Percentiles rank a stretch among this genome's conserved stretches.
These are phyloP conservation scores for Indicator indicator DNA, from an alignment of 2,113 vertebrate species.

Conservation along the genomic window DNA sequence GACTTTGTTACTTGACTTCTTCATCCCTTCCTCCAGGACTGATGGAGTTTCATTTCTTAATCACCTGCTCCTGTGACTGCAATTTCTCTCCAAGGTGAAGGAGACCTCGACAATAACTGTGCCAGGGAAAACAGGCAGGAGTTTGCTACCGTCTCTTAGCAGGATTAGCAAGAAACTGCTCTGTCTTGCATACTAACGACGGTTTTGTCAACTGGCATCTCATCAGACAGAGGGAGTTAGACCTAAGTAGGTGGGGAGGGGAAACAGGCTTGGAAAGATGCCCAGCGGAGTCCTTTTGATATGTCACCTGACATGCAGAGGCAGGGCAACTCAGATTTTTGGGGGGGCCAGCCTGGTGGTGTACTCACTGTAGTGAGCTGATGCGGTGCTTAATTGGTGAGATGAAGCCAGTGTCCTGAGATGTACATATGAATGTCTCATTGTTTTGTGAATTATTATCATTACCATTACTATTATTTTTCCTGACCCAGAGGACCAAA, in stretches of 20 bases:
- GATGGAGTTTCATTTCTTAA: slow-evolving; percentile 49
- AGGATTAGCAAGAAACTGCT: neutral
- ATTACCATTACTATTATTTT: neutral
- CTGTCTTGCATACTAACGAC: neutral
- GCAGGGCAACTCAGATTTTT: neutral
- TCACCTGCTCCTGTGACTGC: slow-evolving; percentile 15
- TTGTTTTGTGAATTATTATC: neutral
- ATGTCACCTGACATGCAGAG: neutral
- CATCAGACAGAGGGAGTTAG: neutral
- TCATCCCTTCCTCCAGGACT: slow-evolving; percentile 43
- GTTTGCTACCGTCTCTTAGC: neutral
- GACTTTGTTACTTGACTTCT: slow-evolving; percentile 47
- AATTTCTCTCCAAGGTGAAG: slow-evolving; percentile 38
- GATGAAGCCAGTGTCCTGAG: neutral
- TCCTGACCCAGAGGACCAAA: slow-evolving; percentile 47
- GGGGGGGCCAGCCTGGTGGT: neutral
- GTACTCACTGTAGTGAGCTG: neutral
- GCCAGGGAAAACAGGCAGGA: neutral
- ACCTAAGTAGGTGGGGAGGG: slow-evolving; percentile 2
- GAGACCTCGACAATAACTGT: slow-evolving; percentile 2
- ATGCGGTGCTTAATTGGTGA: neutral
- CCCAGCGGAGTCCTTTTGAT: neutral
- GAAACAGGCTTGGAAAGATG: neutral
- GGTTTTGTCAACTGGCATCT: slow-evolving; percentile 13
- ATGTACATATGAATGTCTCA: slow-evolving; percentile 5